Percentiles rank a stretch among this genome's conserved stretches.
These are phyloP conservation scores for Ceratina japonica DNA, from an alignment of 1,140 invertebrate species.

Conservation along the genomic window DNA sequence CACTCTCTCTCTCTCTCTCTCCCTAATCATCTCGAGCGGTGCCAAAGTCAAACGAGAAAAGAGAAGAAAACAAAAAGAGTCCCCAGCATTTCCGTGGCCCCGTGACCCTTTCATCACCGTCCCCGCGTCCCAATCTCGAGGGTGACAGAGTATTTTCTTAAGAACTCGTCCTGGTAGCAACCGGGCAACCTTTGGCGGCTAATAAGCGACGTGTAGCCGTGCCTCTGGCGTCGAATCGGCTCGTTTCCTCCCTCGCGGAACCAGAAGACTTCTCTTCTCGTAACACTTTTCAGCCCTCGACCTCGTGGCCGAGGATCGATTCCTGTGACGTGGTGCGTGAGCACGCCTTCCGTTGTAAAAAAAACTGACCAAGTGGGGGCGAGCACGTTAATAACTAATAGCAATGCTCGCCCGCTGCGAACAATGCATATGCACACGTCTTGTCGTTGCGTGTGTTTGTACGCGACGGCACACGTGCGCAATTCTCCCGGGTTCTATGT, in stretches of 20 bases:
- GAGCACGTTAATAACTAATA: constrained; percentile 65
- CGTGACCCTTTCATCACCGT: constrained; percentile 24
- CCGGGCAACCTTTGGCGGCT: not conserved
- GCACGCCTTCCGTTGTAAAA: constrained; percentile 55
- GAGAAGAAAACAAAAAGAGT: no score
- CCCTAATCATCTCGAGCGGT: no score
- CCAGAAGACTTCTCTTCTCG: constrained; percentile 40
- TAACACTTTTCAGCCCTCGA: constrained; percentile 65
- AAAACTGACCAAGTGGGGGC: constrained; percentile 42
- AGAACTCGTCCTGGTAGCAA: not conserved
- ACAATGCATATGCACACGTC: no score
- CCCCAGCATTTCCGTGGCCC: not conserved
- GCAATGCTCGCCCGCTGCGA: constrained; percentile 14
- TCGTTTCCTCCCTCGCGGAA: constrained; percentile 29
- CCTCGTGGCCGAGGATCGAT: constrained; percentile 66
- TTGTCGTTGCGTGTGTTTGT: not conserved
- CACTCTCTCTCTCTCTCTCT: no score
- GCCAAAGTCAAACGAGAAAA: no score
- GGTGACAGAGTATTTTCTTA: not conserved
- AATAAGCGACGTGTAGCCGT: constrained; percentile 20
- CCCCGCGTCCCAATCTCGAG: not conserved
- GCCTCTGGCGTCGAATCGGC: constrained; percentile 35
- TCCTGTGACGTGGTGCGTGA: constrained; percentile 63
- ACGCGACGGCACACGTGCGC: not conserved
- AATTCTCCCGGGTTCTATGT: not conserved